Base-by-base conservation (phyloP, 92 coral and sea anemone genomes). In the Epizoanthus ramosus region DNA sequence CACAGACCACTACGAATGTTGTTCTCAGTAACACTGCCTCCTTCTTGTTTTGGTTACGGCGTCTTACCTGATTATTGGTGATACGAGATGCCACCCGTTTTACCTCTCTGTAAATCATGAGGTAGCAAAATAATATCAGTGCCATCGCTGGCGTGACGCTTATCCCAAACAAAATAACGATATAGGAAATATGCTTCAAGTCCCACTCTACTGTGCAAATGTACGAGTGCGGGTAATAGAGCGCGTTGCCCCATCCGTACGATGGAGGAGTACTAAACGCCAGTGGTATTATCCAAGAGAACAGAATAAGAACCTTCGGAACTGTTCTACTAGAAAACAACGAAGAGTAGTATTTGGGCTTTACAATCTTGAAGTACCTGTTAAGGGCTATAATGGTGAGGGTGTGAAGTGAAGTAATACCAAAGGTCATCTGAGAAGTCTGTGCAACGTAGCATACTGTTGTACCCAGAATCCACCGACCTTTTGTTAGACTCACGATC, bases 191-290 rank as follows among this genome's bases (percentile, higher is more conserved):
- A 53, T 86, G 80, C 17, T 75, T 67, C 19, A 79, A 43, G 12
- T 79, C 85, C 92, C 95, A 92, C 13, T 86, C 80, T 43, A 90
- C 52, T 12, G 88, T 73, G 68, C 95, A 92, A 60, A 85, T 85
- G 33, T 70, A 35, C 41, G 86, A 88, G 21, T 75, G 24, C 0
- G 53, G 47, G 69, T 92, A 88, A 31, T 83, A 92, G 3, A 63
- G 56, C 28, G 86, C 85, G 21, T 69, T 72, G 2, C 94, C 94
- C 94, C 94, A 91, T 22, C 95, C 95, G 68, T 89, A 89, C 35
- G 89, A 54, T 50, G 91, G 92, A 37, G 92, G 92, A 25, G 88
- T 66, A 21, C 89, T 87, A 21, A 89, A 79, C 9, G 60, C 33
- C 31, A 86, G 22, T 0, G 93, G 87, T 18, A 81, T 21, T 3